Evolutionary conservation across 2,113 vertebrate genomes (phyloP).

Genomic region (Aspidoscelis tigris): DNA sequence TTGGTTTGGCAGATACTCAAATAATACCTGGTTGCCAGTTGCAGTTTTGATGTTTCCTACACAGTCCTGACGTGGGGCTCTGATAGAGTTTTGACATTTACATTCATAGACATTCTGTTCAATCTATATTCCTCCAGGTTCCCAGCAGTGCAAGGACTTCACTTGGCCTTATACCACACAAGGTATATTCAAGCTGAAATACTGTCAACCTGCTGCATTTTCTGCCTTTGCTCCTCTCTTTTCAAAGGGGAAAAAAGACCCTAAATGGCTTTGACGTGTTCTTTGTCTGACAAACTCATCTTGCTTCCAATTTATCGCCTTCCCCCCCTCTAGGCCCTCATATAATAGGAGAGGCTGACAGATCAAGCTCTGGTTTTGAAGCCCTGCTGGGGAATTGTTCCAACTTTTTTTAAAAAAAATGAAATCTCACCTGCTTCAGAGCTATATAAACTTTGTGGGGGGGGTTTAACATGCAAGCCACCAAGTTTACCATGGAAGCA

Average conservation of each 20-base stretch:
- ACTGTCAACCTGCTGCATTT: constrained; percentile 9
- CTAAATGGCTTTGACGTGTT: constrained; percentile 30
- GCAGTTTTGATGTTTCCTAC: constrained; percentile 5
- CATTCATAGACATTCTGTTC: neutral
- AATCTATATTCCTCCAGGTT: constrained; percentile 26
- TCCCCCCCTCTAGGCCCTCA: constrained; percentile 34
- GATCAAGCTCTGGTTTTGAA: constrained; percentile 14
- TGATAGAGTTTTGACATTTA: constrained; percentile 39
- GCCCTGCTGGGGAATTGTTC: neutral
- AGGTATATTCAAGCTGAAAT: rapidly evolving
- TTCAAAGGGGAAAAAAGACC: constrained; percentile 7
- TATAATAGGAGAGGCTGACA: neutral
- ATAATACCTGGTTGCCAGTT: too few relatives aligned
- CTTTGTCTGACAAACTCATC: constrained; percentile 48
- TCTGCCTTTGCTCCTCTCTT: constrained; percentile 14
- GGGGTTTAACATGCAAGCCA: neutral
- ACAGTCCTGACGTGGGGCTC: neutral
- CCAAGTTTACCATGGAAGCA: neutral
- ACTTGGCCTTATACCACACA: constrained; percentile 9
- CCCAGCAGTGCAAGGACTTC: constrained; percentile 29
- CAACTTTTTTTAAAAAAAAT: neutral
- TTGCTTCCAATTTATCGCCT: constrained; percentile 51
- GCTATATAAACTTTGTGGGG: neutral
- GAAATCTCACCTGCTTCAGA: neutral
- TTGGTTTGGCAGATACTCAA: constrained; percentile 3